A percentile compares a stretch with the other conserved stretches of the same genome.
Conservation (phyloP, 2,888 invertebrate species). For the Chalcis sispes region DNA sequence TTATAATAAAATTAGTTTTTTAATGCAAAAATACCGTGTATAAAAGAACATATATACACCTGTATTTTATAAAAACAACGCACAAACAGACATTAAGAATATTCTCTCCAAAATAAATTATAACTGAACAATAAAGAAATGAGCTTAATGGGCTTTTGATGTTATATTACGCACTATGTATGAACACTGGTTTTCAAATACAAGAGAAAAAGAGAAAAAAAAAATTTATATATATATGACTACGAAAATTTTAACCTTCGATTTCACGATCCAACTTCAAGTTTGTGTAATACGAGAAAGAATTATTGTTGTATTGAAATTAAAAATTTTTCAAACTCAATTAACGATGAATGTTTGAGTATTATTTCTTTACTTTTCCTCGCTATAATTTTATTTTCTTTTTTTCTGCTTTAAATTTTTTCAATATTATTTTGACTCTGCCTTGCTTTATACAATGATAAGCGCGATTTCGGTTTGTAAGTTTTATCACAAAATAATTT, state of each 20-base stretch:
- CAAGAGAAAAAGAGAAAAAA: constrained; percentile 20
- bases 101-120: constrained; percentile 26
- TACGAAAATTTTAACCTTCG: constrained; percentile 15
- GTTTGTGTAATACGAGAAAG: constrained; percentile 30
- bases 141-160: constrained; percentile 11
- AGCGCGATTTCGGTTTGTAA: constrained; percentile 37
- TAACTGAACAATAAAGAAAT: constrained; percentile 20
- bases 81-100: constrained; percentile 25
- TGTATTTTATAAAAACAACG: constrained; percentile 15
- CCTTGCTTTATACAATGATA: constrained; percentile 21
- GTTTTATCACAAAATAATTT: constrained; percentile 56
- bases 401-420: constrained; percentile 20
- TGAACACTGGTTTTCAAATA: constrained; percentile 30
- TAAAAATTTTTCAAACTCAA: constrained; percentile 35
- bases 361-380: constrained; percentile 14
- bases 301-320: constrained; percentile 53
- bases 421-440: constrained; percentile 26
- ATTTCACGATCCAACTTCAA: constrained; percentile 15
- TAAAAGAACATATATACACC: no score
- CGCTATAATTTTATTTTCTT: constrained; percentile 24
- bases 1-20: no score
- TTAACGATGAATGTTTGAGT: constrained; percentile 21
- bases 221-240: constrained; percentile 22
- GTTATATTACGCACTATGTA: constrained; percentile 6
- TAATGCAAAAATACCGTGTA: no score